Conservation (phyloP, 2,888 invertebrate genomes). For the Machimus rusticus region DNA sequence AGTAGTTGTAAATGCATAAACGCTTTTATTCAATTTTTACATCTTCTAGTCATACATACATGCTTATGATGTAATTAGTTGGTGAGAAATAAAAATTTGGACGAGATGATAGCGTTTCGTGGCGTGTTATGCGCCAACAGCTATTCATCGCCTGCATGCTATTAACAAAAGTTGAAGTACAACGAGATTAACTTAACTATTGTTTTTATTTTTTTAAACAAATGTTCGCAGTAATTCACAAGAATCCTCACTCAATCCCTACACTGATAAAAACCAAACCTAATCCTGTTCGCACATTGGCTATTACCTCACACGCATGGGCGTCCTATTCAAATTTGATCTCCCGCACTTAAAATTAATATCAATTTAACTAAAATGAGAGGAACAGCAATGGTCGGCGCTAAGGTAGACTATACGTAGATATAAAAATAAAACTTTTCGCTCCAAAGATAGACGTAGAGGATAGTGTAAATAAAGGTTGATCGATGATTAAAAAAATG, state of each 20-base stretch:
- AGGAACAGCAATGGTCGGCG: constrained; percentile 22
- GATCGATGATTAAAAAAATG: not conserved
- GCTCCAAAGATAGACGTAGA: not conserved
- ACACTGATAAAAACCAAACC: constrained; percentile 31
- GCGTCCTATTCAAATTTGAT: not conserved
- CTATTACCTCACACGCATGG: not conserved
- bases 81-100: not conserved
- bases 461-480: not conserved
- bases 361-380: constrained; percentile 27
- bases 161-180: not conserved
- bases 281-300: not conserved
- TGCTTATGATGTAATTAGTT: constrained; percentile 3
- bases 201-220: not conserved
- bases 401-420: not conserved
- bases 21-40: constrained; percentile 21
- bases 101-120: not conserved
- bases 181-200: constrained; percentile 2
- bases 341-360: constrained; percentile 6
- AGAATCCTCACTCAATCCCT: not conserved
- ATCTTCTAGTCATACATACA: constrained; percentile 9
- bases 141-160: not conserved
- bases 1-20: not conserved
- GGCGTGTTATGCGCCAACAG: not conserved
- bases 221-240: not conserved
- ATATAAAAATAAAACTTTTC: constrained; percentile 2